Evolutionary conservation across 2,797 vertebrate genomes (phyloP).

Genomic region (Kryptopterus vitreolus): DNA sequence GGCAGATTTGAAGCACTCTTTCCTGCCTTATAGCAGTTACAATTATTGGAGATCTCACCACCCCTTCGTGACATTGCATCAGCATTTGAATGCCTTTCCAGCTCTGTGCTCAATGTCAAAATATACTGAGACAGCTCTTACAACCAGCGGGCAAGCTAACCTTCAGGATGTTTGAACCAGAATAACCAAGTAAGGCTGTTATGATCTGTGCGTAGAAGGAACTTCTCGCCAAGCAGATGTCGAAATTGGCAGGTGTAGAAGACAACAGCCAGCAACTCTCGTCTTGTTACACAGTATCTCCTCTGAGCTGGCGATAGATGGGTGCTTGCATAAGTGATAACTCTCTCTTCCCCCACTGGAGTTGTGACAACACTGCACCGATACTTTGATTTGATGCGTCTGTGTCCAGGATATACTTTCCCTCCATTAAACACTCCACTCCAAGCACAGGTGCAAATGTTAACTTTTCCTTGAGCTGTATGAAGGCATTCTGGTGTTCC

Average conservation of each 20-base stretch:
- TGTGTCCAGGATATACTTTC: slow-evolving; percentile 48
- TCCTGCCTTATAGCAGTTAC: slow-evolving; percentile 40
- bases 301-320: too few relatives aligned
- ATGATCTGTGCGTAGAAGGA: too few relatives aligned
- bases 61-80: slow-evolving; percentile 25
- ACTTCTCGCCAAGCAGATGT: too few relatives aligned
- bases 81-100: slow-evolving; percentile 24
- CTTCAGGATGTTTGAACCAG: too few relatives aligned
- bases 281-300: too few relatives aligned
- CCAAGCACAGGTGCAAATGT: slow-evolving; percentile 53
- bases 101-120: slow-evolving; percentile 33
- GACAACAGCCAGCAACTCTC: too few relatives aligned
- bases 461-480: slow-evolving; percentile 62
- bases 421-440: neutral
- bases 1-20: slow-evolving; percentile 6
- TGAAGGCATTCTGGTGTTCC: slow-evolving; percentile 63
- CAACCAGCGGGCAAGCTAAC: slow-evolving; percentile 4
- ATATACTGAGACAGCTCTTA: too few relatives aligned
- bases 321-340: too few relatives aligned
- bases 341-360: neutral
- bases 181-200: too few relatives aligned
- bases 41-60: neutral
- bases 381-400: slow-evolving; percentile 28
- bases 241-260: too few relatives aligned
- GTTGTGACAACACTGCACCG: neutral